These are phyloP conservation scores for Threskiornis aethiopicus DNA, from an alignment of 2,797 vertebrate genomes.

Conservation along the genomic window DNA sequence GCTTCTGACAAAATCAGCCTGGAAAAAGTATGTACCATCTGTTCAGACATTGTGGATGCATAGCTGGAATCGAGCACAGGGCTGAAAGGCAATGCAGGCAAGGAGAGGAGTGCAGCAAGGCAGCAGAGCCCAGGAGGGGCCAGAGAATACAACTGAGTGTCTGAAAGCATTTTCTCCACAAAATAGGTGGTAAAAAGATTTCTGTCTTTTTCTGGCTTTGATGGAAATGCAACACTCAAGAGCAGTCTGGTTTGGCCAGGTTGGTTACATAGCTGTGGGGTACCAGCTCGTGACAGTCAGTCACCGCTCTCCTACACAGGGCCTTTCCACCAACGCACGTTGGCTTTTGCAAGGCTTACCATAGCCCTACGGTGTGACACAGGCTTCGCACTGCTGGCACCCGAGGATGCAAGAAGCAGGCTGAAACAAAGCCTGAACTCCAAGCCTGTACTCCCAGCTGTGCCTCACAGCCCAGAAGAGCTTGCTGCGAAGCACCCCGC, in stretches of 20 bases:
- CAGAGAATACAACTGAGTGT: background rate
- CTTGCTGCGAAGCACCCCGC: background rate
- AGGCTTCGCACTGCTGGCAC: fast-evolving
- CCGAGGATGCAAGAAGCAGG: fast-evolving
- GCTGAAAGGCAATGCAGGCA: background rate
- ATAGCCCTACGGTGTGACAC: fast-evolving
- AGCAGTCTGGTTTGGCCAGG: background rate
- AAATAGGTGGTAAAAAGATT: background rate
- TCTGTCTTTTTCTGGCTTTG: background rate
- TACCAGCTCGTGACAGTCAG: background rate
- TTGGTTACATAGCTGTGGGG: background rate
- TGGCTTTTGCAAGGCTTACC: background rate
- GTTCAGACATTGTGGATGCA: background rate
- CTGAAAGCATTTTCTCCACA: background rate
- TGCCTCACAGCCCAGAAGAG: background rate
- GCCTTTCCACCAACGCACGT: background rate
- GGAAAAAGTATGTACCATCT: background rate
- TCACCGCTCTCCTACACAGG: background rate
- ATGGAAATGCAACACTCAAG: background rate
- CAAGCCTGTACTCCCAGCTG: background rate
- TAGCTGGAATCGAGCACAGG: background rate
- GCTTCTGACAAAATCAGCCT: background rate
- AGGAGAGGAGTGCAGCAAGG: background rate
- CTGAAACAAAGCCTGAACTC: background rate
- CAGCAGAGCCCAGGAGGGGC: background rate